A percentile compares a stretch with the other conserved stretches of the same genome.
Conservation (phyloP, 2,888 invertebrate genomes). For the Cataglyphis livida region DNA sequence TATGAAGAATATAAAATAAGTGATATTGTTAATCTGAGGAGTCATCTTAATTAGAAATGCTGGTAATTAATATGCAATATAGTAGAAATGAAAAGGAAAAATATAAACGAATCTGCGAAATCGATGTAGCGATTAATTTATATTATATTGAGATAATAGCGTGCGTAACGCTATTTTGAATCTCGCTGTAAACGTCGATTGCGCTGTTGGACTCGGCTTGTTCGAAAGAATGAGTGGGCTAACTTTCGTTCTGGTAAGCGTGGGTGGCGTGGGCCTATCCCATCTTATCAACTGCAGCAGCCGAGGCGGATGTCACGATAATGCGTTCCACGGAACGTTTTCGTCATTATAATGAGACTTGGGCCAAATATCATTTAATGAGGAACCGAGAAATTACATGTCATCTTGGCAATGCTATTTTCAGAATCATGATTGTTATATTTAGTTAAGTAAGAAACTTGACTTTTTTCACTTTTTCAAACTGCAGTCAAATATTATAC, state of each 20-base stretch:
- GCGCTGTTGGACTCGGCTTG: conserved; percentile 25
- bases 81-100: neutral
- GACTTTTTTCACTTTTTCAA: neutral
- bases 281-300: conserved; percentile 76
- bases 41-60: neutral
- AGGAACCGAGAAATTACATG: neutral
- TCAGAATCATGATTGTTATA: neutral
- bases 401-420: neutral
- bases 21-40: neutral
- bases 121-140: neutral
- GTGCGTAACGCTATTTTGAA: conserved; percentile 18
- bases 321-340: conserved; percentile 73
- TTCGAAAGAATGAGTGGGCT: conserved; percentile 58
- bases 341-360: conserved; percentile 58
- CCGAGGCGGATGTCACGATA: conserved; percentile 80
- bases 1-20: neutral
- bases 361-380: conserved; percentile 5
- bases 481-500: neutral
- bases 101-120: neutral
- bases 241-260: conserved; percentile 65
- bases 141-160: neutral
- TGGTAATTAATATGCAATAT: neutral
- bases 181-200: conserved; percentile 32
- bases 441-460: neutral
- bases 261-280: conserved; percentile 71